Evolutionary conservation across 2,797 vertebrate genomes (phyloP), one percentile per base, ranked within the genome.

Genomic region (Mormyrops boulengeri): DNA sequence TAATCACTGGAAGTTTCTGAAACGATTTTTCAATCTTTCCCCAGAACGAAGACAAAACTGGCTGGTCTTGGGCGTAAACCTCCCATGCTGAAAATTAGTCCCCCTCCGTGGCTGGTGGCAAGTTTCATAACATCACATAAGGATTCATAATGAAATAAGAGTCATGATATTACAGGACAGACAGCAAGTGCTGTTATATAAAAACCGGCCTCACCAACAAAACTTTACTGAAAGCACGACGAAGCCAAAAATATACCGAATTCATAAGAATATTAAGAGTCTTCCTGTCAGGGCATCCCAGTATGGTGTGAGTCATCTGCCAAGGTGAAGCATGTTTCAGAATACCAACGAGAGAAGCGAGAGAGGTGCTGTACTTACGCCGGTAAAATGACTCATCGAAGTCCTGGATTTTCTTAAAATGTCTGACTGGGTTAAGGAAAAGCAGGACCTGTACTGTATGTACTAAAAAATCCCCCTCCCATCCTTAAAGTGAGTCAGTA

Each of bases 331-430:
- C 41, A 19, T 86, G 77, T 26, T 62, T 85, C 57, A 69, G 14
- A 86, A 86, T 17, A 52, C 4, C 49, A 86, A 34, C 7, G 14
- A 1, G 22, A 34, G 47, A 4, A 50, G n/a, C 14, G 22, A 53
- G 4, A 34, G 3, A 85, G 26, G 22, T 22, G 50, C 11, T 9
- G 5, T 30, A 77, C 98, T 97, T 95, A 99, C 98, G 98, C 92
- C 97, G 95, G 94, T 99, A 99, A 94, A 99, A 99, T 49, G 97
- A 96, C 80, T 98, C 97, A 62, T 98, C 97, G 93, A 98, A 98
- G 93, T 99, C 98, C 92, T 99, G 98, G 92, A 99, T 99, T 95
- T 98, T 99, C 93, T 98, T 98, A 95, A 97, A 99, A 94, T 99
- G 97, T 87, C 98, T 99, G 94, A 90, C 93, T 30, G 66, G 60